Evolutionary conservation across 2,797 vertebrate genomes (phyloP), one percentile per base, ranked within the genome.

Genomic region (Carcharodon carcharias): DNA sequence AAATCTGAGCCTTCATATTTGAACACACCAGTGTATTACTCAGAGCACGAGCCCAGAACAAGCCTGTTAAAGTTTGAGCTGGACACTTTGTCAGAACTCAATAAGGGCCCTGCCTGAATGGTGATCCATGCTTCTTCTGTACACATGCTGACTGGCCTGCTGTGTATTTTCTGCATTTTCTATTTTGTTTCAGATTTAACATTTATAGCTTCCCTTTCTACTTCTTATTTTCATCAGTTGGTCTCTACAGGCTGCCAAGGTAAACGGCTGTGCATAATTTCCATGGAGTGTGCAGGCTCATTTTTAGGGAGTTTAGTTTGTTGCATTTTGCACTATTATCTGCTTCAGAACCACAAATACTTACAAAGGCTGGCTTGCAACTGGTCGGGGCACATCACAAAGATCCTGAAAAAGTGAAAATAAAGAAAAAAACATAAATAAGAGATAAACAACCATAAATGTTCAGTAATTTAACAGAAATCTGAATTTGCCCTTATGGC

Each of bases 321-420:
- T 65, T 16, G 65, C 61, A 65, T 54, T 50, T 95, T 71, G 28
- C 77, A 28, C 40, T n/a, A 18, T 31, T 56, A 77, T 31, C n/a
- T 95, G 31, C 45, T 85, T 35, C 54, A 77, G 31, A 95, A 7
- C 28, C 28, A 45, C 50, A 77, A 21, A 21, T 95, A 95, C 94
- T 95, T 77, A 95, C 94, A 35, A 56, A 77, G 94, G 50, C 54
- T 95, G 67, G 69, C 14, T 58, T 16, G 67, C 69, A 58, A 1
- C 67, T 77, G 94, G 94, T 95, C 94, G 28, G 1, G 69, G 94
- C 50, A 71, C 31, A 6, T 77, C 94, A 77, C 28, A n/a, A 73
- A 56, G 69, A 54, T 95, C 50, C 94, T 95, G 69, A 73, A 77
- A 95, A 35, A 73, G 40, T 56, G 71, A 95, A 85, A 85, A 50